phyloP scores from a whole-genome alignment of 2,113 vertebrate genomes.

The Plecturocebus donacophilus region DNA sequence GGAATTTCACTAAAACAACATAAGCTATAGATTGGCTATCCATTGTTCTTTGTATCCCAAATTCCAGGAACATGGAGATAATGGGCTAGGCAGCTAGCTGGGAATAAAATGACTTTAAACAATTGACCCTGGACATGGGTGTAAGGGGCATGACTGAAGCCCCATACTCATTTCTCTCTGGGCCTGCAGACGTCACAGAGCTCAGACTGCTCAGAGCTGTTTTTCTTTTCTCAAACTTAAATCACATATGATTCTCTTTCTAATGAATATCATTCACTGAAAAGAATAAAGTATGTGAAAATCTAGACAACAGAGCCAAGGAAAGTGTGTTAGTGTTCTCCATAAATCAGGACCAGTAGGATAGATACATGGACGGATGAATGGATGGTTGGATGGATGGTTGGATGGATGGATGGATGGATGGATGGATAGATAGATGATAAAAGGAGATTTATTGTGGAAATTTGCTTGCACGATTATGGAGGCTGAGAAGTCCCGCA shows the following conservation, averaged over 20 bases:
- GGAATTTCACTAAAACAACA: background rate
- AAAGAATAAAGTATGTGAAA: conserved; percentile 44
- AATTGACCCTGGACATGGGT: background rate
- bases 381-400: too few relatives aligned
- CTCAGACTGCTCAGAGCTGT: background rate
- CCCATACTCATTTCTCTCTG: background rate
- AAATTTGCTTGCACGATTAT: background rate
- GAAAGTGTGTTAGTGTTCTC: background rate
- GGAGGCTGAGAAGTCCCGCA: background rate
- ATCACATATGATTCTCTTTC: background rate
- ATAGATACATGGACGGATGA: background rate
- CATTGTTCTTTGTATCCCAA: background rate
- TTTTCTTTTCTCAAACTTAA: background rate
- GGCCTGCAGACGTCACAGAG: background rate
- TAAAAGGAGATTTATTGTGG: background rate
- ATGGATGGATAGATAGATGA: background rate
- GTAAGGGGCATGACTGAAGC: background rate
- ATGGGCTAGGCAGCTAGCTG: background rate
- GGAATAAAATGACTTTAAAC: background rate
- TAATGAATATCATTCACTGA: background rate
- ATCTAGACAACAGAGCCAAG: background rate
- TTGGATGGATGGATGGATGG: too few relatives aligned
- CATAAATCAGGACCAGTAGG: background rate
- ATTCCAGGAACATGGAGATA: background rate
- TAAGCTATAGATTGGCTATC: background rate